These are phyloP conservation scores for Ecliptopera silaceata DNA, from an alignment of 2,888 invertebrate genomes.

Conservation along the genomic window DNA sequence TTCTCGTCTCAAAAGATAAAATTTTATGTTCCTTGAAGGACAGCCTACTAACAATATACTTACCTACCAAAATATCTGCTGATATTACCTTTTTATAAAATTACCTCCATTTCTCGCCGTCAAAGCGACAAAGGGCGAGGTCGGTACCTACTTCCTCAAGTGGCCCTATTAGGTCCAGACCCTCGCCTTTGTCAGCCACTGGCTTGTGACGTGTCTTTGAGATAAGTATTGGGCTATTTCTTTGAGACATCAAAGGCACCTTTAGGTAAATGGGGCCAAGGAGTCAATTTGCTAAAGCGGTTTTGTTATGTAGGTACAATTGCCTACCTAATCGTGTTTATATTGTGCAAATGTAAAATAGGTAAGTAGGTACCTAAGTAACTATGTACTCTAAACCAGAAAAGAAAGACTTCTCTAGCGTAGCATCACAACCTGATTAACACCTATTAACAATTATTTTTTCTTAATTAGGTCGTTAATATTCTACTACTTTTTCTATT, in stretches of 20 bases:
- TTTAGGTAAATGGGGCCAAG: conserved; percentile 38
- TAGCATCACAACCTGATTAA: too few relatives aligned
- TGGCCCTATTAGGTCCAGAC: conserved; percentile 74
- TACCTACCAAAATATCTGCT: conserved; percentile 29
- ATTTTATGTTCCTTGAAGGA: too few relatives aligned
- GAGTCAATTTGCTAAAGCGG: conserved; percentile 38
- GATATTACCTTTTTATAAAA: conserved; percentile 60
- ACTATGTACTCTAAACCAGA: too few relatives aligned
- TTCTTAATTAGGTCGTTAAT: too few relatives aligned
- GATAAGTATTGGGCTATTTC: conserved; percentile 75
- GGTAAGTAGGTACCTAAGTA: background rate
- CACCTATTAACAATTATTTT: too few relatives aligned
- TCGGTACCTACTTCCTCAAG: conserved; percentile 56
- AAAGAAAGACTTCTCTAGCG: too few relatives aligned
- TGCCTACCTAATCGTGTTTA: conserved; percentile 12
- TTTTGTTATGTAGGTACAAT: conserved; percentile 27
- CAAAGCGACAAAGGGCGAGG: conserved; percentile 65
- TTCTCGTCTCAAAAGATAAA: background rate
- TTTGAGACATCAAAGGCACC: conserved; percentile 66
- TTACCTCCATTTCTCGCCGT: conserved; percentile 70
- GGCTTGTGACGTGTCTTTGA: conserved; percentile 71
- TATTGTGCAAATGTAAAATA: background rate
- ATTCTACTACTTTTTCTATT: too few relatives aligned
- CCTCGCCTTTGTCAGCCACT: conserved; percentile 69
- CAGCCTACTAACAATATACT: background rate